Base-by-base conservation (phyloP, 2,888 invertebrate species). In the Mechanitis messenoides region DNA sequence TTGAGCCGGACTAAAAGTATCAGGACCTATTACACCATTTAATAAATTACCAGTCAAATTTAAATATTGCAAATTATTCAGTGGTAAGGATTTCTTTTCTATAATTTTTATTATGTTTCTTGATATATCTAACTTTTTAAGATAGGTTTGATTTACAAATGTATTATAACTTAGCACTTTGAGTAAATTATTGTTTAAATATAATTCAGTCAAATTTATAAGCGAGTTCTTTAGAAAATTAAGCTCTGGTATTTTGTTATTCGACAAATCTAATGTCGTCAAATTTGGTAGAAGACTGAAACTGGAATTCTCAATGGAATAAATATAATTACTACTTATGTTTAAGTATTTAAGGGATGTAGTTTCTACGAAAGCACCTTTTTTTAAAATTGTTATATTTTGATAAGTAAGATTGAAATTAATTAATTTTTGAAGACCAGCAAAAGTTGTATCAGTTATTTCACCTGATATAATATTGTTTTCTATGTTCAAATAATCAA, bases 71-170 rank as follows among this genome's bases (percentile, higher is more conserved):
- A 89, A 72, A 46, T 74, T 85, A 12, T 63, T 60, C 47, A 88
- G 68, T 0, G 89, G 83, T 55, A 88, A 72, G 2, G 85, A 77
- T 64, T 77, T 66, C 61, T 70, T 71, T 64, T 82, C 81, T 56
- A 88, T 77, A 5, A 50, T 62, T 6, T 67, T 63, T 4, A 89
- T 87, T 12, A 67, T 72, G 67, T 89, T 89, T 62, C 72, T 72
- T 5, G 87, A 84, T 56, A 89, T 62, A 63, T 87, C 85, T 57
- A 89, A 66, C 63, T 66, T 78, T 47, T 67, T 75, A n/a, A 89
- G 50, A 12, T 68, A 65, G 3, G 60, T 71, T 70, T 85, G 83
- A 50, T 73, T 77, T 42, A 64, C 53, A 63, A 88, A 88, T 3
- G 73, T 62, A 20, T 75, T 61, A 53, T 68, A 67, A 42, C 67